A percentile compares a stretch with the other conserved stretches of the same genome.
These are phyloP conservation scores for Drosophila pruinosa DNA, from an alignment of 1,140 invertebrate species.

Conservation along the genomic window DNA sequence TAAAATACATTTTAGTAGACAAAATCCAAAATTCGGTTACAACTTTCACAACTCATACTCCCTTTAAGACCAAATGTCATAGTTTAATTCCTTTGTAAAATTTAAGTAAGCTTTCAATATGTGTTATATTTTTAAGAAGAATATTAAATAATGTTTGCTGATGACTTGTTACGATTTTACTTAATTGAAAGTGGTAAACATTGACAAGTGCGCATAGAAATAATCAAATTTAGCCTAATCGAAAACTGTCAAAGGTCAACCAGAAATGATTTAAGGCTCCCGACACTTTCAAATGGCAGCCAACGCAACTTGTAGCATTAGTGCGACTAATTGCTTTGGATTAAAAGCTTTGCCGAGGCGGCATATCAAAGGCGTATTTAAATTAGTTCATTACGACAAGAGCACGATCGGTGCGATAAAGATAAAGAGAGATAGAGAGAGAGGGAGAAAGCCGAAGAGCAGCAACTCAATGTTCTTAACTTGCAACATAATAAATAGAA, in stretches of 20 bases:
- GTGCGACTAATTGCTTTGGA: constrained; percentile 68
- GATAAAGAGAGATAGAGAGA: constrained; percentile 9
- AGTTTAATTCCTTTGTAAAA: background rate
- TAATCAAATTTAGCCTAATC: constrained; percentile 10
- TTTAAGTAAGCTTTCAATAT: background rate
- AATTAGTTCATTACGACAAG: constrained; percentile 66
- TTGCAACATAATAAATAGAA: constrained; percentile 57
- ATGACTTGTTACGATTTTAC: background rate
- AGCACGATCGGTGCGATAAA: constrained; percentile 18
- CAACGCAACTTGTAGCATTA: constrained; percentile 30
- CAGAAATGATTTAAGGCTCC: constrained; percentile 53
- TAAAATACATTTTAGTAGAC: too few relatives aligned
- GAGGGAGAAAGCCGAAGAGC: constrained; percentile 14
- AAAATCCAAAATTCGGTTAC: too few relatives aligned
- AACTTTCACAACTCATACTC: too few relatives aligned
- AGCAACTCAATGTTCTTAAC: constrained; percentile 5
- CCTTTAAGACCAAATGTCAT: background rate
- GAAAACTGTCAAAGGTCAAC: constrained; percentile 47
- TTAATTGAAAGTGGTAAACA: background rate
- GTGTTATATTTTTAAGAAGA: background rate
- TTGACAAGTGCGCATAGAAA: background rate
- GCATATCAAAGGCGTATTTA: constrained; percentile 65
- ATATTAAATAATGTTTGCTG: background rate
- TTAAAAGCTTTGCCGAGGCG: constrained; percentile 64
- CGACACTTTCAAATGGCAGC: constrained; percentile 7